Conservation (phyloP, 2,888 invertebrate species). For the Aphodius sticticus region DNA sequence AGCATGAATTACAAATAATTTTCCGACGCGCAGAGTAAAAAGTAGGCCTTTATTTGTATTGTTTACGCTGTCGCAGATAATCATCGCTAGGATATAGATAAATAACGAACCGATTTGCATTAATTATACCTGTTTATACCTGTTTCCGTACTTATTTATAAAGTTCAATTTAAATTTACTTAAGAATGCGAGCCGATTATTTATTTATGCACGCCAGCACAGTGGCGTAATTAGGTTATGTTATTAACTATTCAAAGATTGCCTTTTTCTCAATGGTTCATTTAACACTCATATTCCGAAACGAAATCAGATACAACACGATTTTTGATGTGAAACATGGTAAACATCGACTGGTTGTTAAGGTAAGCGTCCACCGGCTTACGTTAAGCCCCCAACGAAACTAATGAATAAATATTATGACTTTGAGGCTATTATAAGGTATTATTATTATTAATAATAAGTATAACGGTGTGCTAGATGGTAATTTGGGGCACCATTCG, state of each 20-base stretch:
- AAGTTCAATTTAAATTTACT: constrained; percentile 4
- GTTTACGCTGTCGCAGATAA: background rate
- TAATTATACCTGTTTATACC: background rate
- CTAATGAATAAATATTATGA: too few species aligned
- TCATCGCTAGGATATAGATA: background rate
- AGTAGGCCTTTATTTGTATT: background rate
- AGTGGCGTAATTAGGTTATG: constrained; percentile 4
- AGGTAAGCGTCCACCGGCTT: too few species aligned
- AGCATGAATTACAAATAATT: constrained; percentile 15
- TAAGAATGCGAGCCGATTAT: background rate
- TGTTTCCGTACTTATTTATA: background rate
- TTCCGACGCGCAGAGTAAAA: constrained; percentile 9
- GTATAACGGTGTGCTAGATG: background rate
- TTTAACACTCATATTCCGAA: background rate
- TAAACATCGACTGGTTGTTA: too few species aligned
- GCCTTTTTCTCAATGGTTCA: background rate
- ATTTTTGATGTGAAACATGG: background rate
- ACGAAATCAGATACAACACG: background rate
- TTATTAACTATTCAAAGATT: background rate
- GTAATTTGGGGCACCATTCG: background rate
- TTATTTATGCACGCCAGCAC: background rate
- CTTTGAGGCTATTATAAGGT: background rate
- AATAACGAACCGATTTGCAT: background rate
- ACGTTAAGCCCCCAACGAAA: too few species aligned
- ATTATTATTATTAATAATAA: background rate